Percentiles rank a stretch among this genome's conserved stretches.
phyloP scores from a whole-genome alignment of 2,113 vertebrate species.

The Tenebrosternarchus preto region DNA sequence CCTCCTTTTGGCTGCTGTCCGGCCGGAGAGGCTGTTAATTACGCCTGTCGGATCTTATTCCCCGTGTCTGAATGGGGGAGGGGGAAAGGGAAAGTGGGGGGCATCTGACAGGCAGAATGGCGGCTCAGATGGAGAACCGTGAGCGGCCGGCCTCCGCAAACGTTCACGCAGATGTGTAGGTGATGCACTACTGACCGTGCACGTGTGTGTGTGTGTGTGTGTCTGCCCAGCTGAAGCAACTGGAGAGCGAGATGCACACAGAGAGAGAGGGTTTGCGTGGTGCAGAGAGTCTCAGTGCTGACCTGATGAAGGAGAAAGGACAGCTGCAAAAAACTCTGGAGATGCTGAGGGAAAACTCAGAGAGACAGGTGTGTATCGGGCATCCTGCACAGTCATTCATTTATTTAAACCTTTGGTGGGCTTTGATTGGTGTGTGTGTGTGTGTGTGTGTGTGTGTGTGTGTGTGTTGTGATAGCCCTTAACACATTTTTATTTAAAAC shows the following conservation, averaged over 20 bases:
- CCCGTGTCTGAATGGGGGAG: background rate
- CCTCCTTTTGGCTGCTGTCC: background rate
- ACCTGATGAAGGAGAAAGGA: conserved; percentile 95
- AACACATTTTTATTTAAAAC: too few species aligned
- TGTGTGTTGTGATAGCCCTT: too few species aligned
- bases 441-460: too few species aligned
- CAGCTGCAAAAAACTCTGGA: conserved; percentile 94
- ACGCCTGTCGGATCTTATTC: conserved; percentile 8
- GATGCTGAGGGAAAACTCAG: conserved; percentile 88
- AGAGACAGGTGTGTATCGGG: conserved; percentile 84
- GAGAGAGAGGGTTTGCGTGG: conserved; percentile 87
- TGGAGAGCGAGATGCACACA: conserved; percentile 81
- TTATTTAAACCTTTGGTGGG: too few species aligned
- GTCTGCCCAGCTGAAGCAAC: conserved; percentile 81
- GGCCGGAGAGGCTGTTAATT: conserved; percentile 46
- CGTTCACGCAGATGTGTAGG: background rate
- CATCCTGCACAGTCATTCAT: too few species aligned
- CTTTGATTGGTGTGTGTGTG: too few species aligned
- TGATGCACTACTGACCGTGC: too few species aligned
- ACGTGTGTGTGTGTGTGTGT: conserved; percentile 44
- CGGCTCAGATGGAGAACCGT: too few species aligned
- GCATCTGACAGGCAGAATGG: too few species aligned
- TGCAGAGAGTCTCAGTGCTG: conserved; percentile 86
- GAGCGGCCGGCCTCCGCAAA: too few species aligned
- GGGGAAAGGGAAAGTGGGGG: too few species aligned